Evolutionary conservation across 2,888 invertebrate genomes (phyloP), one percentile per base, ranked within the genome.

Genomic region (Dicycla oo): DNA sequence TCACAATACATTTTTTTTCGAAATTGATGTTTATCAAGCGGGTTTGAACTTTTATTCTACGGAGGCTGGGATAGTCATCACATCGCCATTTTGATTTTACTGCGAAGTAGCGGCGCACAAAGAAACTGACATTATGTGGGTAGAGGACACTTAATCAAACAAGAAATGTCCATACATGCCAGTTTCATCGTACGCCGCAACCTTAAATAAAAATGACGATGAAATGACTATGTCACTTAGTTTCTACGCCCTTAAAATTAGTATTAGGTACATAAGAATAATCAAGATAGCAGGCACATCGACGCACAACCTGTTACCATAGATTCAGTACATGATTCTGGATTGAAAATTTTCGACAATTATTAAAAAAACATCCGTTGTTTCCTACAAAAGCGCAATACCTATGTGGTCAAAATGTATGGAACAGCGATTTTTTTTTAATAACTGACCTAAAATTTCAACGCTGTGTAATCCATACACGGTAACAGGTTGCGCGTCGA

Each of bases 1-100:
- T 38, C 18, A 53, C 30, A 75, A 53, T 54, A 38, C 2, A 15
- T 47, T 68, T 13, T 68, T 13, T 2, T 54, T 40, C 10, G n/a
- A 34, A 34, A 7, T 56, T 34, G 34, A 34, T 38, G 15, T n/a
- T 38, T 38, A n/a, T n/a, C 23, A 38, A 38, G n/a, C 18, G 15
- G 18, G 10, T 58, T 23, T 23, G 10, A 38, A 23, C 10, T 38
- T 23, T 23, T 34, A n/a, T 23, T 23, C 1, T 23, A 18, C 23
- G 11, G 10, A 60, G 34, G 30, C 30, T 30, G 49, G 15, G 8
- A 54, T 53, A 34, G 15, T 57, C 62, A 6, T 3, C n/a, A 15
- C 15, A 30, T 62, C 15, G 57, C n/a, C 15, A 62, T 57, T 56
- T 56, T 30, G 15, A 30, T 30, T 30, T n/a, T 30, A 30, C 18